A percentile compares a stretch with the other conserved stretches of the same genome.
Evolutionary conservation across 1,140 invertebrate species (phyloP).

Genomic region (Diachasmimorpha longicaudata): DNA sequence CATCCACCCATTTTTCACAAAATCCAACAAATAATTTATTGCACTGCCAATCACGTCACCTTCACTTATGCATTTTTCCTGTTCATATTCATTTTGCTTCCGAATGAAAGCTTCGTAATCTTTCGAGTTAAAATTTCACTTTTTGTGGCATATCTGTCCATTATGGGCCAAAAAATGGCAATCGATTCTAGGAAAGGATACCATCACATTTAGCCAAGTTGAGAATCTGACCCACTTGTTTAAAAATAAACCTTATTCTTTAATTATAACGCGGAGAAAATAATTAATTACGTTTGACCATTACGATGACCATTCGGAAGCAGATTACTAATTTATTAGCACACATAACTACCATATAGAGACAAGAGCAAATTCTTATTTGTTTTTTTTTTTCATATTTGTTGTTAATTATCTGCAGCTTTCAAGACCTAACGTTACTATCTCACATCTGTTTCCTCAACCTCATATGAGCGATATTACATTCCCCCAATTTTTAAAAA

Average conservation of each 20-base stretch:
- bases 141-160: background rate
- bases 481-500: background rate
- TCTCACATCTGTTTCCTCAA: constrained; percentile 24
- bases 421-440: constrained; percentile 4
- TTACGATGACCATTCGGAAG: too few species aligned
- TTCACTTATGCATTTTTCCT: constrained; percentile 29
- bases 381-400: too few species aligned
- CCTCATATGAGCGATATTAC: background rate
- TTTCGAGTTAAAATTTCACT: background rate
- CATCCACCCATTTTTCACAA: background rate
- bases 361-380: too few species aligned
- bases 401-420: background rate
- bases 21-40: background rate
- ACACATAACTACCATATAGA: too few species aligned
- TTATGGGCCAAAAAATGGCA: too few species aligned
- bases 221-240: too few species aligned
- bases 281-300: too few species aligned
- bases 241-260: too few species aligned
- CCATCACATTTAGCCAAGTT: too few species aligned
- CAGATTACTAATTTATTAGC: too few species aligned
- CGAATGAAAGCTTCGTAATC: background rate
- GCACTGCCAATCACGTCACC: background rate
- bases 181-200: too few species aligned
- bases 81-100: constrained; percentile 25
- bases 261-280: too few species aligned